A percentile compares a stretch with the other conserved stretches of the same genome.
These are phyloP conservation scores for Eudyptes chrysolophus DNA, from an alignment of 2,113 vertebrate species.

Conservation along the genomic window DNA sequence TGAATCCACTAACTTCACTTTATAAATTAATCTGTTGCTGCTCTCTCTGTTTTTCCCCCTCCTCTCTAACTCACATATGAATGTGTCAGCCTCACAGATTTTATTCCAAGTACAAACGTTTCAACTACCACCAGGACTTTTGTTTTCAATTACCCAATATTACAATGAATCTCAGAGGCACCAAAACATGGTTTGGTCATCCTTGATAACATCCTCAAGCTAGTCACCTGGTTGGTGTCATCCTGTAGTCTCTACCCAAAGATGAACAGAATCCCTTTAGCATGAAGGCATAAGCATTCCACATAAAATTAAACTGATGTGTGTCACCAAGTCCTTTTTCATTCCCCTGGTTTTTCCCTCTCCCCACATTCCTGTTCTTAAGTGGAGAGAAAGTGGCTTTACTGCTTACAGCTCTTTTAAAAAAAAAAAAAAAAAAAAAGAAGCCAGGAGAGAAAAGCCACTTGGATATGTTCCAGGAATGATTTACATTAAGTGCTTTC, in stretches of 20 bases:
- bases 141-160: not conserved
- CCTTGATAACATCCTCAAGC: not conserved
- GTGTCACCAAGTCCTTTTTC: not conserved
- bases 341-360: not conserved
- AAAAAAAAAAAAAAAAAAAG: not conserved
- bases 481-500: conserved; percentile 59
- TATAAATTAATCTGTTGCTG: not conserved
- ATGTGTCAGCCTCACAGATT: not conserved
- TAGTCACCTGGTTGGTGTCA: not conserved
- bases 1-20: not conserved
- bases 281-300: not conserved
- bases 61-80: not conserved
- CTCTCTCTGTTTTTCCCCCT: not conserved
- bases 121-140: not conserved
- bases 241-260: not conserved
- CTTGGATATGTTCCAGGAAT: conserved; percentile 54
- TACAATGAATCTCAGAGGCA: not conserved
- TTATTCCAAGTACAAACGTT: not conserved
- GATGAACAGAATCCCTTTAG: not conserved
- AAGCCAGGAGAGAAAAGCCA: conserved; percentile 42
- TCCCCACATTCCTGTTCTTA: not conserved
- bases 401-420: not conserved
- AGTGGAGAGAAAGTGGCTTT: not conserved
- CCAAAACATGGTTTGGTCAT: not conserved
- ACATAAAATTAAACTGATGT: not conserved